Evolutionary conservation across 1,140 invertebrate species (phyloP), one percentile per base, ranked within the genome.

Genomic region (Plutomurus gul): DNA sequence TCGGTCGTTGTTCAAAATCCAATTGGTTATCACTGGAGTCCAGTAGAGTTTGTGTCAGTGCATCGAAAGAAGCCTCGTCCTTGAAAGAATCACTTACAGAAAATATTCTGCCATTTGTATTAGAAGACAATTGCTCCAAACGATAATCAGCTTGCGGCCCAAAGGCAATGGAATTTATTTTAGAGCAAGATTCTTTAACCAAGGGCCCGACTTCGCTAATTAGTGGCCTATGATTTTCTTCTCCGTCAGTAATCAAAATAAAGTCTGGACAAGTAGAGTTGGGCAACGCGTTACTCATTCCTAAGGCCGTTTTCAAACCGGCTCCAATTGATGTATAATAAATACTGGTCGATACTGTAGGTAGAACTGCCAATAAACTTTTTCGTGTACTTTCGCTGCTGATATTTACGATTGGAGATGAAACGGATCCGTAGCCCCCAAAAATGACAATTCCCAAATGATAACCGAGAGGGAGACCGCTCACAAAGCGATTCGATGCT

Each of bases 121-220:
- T 4, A 22, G 27, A 10, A 2, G 51, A 43, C n/a, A 77, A 16
- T 30, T 56, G 20, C 10, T 77, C 75, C 13, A 77, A 43, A n/a
- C 56, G 20, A n/a, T 25, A 13, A 33, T 65, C 51, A 16, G 75
- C 75, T 13, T 70, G 18, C 1, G 56, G 27, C 20, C 75, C 75
- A 5, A 77, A 39, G 1, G 75, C 75, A 27, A 77, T 77, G 25
- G 75, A 20, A 46, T 77, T 37, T 10, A 77, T 18, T 46, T 46
- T 77, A 6, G 75, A 60, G 27, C 51, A 77, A 43, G 30, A 18
- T 4, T 60, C 33, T 8, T 5, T 10, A 2, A 60, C 7, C 5
- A 30, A 1, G 25, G 25, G 25, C 6, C n/a, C 3, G 8, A 60
- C 51, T 13, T 60, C 25, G 0, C 0, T 4, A 13, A 60, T 60